Base-by-base conservation (phyloP, 2,113 vertebrate species). In the Laticauda colubrina region DNA sequence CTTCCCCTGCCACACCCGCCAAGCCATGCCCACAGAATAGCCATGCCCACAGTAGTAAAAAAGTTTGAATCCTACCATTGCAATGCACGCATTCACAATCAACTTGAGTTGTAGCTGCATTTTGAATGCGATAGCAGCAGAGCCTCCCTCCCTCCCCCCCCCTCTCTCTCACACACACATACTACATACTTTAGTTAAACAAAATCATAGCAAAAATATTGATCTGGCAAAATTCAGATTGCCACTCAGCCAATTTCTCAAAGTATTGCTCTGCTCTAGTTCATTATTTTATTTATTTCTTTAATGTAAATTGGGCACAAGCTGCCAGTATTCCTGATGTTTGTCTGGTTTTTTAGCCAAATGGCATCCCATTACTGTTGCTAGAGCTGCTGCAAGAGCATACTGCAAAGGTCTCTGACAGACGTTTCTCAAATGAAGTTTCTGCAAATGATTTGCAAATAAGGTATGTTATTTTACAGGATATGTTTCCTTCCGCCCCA, bases 141-240 rank as follows among this genome's bases (percentile, higher is more conserved):
- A 81, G 34, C 5, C 5, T 20, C 34, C 15, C 15, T 8, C 69
- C 7, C 15, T 9, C 69, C 2, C n/a, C 1, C n/a, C 0, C n/a
- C 2, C 69, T 1, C 69, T 20, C 24, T 64, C 26, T 29, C 59
- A 21, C 0, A 64, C 24, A 29, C 59, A n/a, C 61, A 10, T 8
- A 26, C 24, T 45, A 45, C 45, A 45, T 45, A 45, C 88, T 69
- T 90, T 92, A 90, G 57, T 55, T 88, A n/a, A 92, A 2, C 2
- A 95, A 91, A 69, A 91, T 55, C 94, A 64, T 94, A 75, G 56
- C 94, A 95, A 94, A 94, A 43, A 93, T 92, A 23, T 34, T 90
- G 5, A 90, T 96, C 61, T 94, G n/a, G 2, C 8, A 89, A 90
- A 96, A 95, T 18, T 91, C 92, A 94, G 94, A 45, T 21, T 93